These are phyloP conservation scores for Scomber scombrus DNA, from an alignment of 2,113 vertebrate species.

Conservation along the genomic window DNA sequence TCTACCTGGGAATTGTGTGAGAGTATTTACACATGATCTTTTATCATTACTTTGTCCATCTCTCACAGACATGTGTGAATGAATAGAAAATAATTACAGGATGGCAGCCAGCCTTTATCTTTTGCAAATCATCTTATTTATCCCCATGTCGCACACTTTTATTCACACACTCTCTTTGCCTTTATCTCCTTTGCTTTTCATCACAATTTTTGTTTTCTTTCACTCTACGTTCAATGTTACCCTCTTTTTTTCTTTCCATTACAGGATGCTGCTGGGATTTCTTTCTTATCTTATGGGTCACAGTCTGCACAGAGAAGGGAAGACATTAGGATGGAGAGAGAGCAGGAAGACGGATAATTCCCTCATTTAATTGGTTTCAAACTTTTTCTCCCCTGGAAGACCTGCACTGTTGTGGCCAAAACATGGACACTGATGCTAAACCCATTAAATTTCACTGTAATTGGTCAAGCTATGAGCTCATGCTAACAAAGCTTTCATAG, in stretches of 20 bases:
- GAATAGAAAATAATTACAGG: slow-evolving; percentile 36
- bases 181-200: slow-evolving; percentile 26
- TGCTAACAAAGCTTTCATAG: slow-evolving; percentile 48
- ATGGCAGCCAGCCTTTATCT: slow-evolving; percentile 32
- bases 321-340: slow-evolving; percentile 35
- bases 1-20: slow-evolving; percentile 19
- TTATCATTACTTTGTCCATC: slow-evolving; percentile 36
- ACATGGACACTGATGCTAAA: slow-evolving; percentile 46
- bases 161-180: slow-evolving; percentile 18
- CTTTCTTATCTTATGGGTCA: slow-evolving; percentile 54
- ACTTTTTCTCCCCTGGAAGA: slow-evolving; percentile 41
- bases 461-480: slow-evolving; percentile 47
- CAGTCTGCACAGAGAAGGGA: slow-evolving; percentile 39
- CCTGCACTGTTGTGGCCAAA: slow-evolving; percentile 47
- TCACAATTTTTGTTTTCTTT: slow-evolving; percentile 13
- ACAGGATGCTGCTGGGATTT: slow-evolving; percentile 39
- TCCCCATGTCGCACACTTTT: slow-evolving; percentile 28
- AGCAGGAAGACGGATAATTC: slow-evolving; percentile 41
- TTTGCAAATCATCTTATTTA: slow-evolving; percentile 40
- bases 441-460: slow-evolving; percentile 50
- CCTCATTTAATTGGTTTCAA: slow-evolving; percentile 64
- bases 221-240: background rate
- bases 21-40: slow-evolving; percentile 41
- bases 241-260: slow-evolving; percentile 7
- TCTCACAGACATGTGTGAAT: slow-evolving; percentile 24